These are phyloP conservation scores for Euplagia quadripunctaria DNA, from an alignment of 2,888 invertebrate species.

Conservation along the genomic window DNA sequence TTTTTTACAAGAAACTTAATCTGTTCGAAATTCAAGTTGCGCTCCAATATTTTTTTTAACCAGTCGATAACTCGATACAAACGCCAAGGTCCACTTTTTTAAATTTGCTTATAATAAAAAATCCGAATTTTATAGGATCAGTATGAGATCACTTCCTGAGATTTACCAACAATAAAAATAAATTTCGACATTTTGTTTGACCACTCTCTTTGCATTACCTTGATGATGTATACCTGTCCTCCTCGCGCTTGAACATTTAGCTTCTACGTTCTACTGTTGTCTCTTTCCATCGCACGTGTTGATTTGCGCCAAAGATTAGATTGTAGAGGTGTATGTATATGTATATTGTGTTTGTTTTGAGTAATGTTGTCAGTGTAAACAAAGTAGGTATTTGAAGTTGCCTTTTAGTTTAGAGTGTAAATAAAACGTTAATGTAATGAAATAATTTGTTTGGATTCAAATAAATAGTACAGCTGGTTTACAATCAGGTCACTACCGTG, in stretches of 20 bases:
- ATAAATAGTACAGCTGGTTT: conserved; percentile 8
- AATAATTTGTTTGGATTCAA: conserved; percentile 2
- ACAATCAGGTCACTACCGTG: conserved; percentile 16
- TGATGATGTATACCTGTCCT: conserved; percentile 67
- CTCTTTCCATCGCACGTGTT: conserved; percentile 76
- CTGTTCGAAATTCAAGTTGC: conserved; percentile 17
- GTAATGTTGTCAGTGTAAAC: conserved; percentile 26
- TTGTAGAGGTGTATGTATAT: conserved; percentile 17
- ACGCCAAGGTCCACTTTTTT: conserved; percentile 57
- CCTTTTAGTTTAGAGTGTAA: conserved; percentile 8
- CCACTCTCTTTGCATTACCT: conserved; percentile 79
- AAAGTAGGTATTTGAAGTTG: background rate
- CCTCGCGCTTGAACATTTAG: conserved; percentile 55
- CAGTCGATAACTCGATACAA: conserved; percentile 3
- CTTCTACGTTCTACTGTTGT: conserved; percentile 62
- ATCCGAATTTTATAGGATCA: conserved; percentile 56
- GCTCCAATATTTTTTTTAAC: conserved; percentile 14
- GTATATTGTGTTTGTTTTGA: conserved; percentile 18
- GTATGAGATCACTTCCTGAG: conserved; percentile 79
- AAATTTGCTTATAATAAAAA: conserved; percentile 53
- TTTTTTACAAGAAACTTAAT: conserved; percentile 16
- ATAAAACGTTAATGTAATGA: conserved; percentile 10
- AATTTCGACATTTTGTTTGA: conserved; percentile 74
- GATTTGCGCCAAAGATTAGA: conserved; percentile 69
- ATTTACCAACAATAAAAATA: conserved; percentile 68